phyloP scores from a whole-genome alignment of 2,113 vertebrate genomes.

The Elgaria multicarinata region DNA sequence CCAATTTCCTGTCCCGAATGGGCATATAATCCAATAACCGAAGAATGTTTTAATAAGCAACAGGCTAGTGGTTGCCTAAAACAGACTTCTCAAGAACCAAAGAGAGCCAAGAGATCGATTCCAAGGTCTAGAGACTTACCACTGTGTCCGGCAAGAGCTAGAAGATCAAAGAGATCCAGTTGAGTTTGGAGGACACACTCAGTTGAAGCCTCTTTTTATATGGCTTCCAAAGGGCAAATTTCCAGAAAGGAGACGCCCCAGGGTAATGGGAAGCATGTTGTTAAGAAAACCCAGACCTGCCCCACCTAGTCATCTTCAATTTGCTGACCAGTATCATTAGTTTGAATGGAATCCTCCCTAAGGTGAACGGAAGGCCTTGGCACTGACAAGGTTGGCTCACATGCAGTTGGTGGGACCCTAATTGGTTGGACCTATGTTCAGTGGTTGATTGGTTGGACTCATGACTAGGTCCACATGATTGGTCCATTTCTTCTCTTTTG shows the following conservation, averaged over 20 bases:
- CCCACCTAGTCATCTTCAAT: conserved; percentile 9
- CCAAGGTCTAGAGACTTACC: background rate
- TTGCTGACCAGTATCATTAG: background rate
- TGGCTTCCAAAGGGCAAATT: background rate
- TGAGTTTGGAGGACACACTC: background rate
- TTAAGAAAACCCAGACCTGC: background rate
- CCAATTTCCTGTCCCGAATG: background rate
- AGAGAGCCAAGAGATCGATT: background rate
- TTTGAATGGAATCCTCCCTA: background rate
- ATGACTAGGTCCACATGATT: background rate
- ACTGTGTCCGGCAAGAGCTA: background rate
- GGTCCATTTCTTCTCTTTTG: too few relatives aligned
- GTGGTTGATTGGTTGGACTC: background rate
- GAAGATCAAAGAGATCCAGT: background rate
- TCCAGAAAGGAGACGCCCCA: background rate
- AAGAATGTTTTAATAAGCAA: background rate
- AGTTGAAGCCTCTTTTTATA: background rate
- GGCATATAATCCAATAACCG: background rate
- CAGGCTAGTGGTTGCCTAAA: background rate
- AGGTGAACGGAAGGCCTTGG: background rate
- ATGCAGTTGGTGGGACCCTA: background rate
- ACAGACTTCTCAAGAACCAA: background rate
- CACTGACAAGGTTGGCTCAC: background rate
- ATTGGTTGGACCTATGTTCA: background rate
- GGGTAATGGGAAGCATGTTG: background rate